Conservation (phyloP, 1,140 invertebrate genomes). For the Liolophura sinensis region DNA sequence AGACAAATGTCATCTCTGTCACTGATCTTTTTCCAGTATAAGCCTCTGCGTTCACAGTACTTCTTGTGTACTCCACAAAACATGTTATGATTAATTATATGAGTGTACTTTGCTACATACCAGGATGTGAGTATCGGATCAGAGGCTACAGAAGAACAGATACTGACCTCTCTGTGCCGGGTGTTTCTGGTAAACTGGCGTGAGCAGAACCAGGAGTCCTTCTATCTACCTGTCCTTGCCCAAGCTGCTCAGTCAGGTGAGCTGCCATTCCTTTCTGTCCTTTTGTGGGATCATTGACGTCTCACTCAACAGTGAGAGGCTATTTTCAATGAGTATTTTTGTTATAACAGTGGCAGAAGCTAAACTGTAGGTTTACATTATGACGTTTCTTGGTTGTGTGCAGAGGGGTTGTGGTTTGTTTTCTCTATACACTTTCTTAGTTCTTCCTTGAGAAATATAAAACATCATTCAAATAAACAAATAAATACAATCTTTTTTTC, state of each 20-base stretch:
- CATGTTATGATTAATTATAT: neutral
- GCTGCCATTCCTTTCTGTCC: neutral
- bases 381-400: too few relatives aligned
- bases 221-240: constrained; percentile 69
- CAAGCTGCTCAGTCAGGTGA: constrained; percentile 38
- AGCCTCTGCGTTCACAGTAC: neutral
- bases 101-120: neutral
- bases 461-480: too few relatives aligned
- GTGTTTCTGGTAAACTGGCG: constrained; percentile 53
- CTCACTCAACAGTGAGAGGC: neutral
- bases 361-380: too few relatives aligned
- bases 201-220: constrained; percentile 58
- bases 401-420: too few relatives aligned
- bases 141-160: constrained; percentile 51
- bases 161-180: constrained; percentile 44
- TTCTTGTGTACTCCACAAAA: neutral
- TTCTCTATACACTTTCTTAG: too few relatives aligned
- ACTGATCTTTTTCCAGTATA: neutral
- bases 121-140: constrained; percentile 50
- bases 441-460: too few relatives aligned
- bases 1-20: neutral
- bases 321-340: neutral
- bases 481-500: too few relatives aligned
- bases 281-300: neutral
- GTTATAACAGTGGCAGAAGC: neutral